Evolutionary conservation across 1,140 invertebrate species (phyloP).

Genomic region (Hypsibius dujardini): DNA sequence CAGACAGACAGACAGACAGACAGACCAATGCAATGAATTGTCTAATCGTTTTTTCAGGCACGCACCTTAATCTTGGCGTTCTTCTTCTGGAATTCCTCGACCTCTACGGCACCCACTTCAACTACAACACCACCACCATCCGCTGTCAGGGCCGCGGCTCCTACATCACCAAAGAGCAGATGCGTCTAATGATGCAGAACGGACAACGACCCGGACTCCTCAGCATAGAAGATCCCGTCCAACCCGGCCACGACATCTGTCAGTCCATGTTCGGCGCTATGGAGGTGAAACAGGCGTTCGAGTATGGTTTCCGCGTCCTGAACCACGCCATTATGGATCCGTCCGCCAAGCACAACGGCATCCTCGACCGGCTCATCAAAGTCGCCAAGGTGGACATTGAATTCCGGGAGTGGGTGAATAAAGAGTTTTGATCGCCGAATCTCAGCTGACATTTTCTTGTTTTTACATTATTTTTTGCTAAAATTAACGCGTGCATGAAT

Average conservation of each 20-base stretch:
- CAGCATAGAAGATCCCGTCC: constrained; percentile 32
- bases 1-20: too few relatives aligned
- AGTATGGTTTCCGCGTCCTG: constrained; percentile 78
- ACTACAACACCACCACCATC: constrained; percentile 79
- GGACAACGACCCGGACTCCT: background rate
- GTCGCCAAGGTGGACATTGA: too few relatives aligned
- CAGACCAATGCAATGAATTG: too few relatives aligned
- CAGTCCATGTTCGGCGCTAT: constrained; percentile 74
- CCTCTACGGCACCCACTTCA: constrained; percentile 85
- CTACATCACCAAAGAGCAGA: constrained; percentile 84
- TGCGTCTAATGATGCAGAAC: constrained; percentile 25
- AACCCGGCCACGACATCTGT: constrained; percentile 64
- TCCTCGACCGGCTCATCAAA: too few relatives aligned
- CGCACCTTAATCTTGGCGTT: constrained; percentile 65
- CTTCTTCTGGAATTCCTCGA: constrained; percentile 93
- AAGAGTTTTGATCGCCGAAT: too few relatives aligned
- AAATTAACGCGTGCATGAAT: too few relatives aligned
- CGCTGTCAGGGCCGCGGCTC: constrained; percentile 76
- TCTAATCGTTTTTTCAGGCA: constrained; percentile 26
- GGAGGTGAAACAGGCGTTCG: constrained; percentile 81
- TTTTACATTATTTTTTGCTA: too few relatives aligned
- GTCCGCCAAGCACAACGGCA: too few relatives aligned
- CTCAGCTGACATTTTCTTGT: too few relatives aligned
- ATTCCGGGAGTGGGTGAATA: too few relatives aligned
- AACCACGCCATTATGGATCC: too few relatives aligned